Evolutionary conservation across 2,797 vertebrate species (phyloP).

Genomic region (Ceryle rudis): DNA sequence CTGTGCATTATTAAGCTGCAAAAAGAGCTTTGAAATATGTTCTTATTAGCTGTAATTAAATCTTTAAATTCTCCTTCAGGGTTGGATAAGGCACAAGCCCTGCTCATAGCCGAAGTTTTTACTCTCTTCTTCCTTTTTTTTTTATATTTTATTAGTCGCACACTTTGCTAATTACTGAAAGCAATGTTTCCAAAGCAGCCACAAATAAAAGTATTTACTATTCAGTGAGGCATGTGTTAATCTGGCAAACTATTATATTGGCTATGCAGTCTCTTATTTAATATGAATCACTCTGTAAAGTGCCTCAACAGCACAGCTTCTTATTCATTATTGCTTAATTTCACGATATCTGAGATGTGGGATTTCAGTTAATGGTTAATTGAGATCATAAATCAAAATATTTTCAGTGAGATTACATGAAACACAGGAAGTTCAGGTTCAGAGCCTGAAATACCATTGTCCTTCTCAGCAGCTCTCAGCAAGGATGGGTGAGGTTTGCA

Average conservation of each 20-base stretch:
- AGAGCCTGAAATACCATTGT: background rate
- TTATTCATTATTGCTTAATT: conserved; percentile 69
- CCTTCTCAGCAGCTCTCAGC: background rate
- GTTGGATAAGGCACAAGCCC: conserved; percentile 42
- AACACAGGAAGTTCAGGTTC: conserved; percentile 55
- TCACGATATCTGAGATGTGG: conserved; percentile 41
- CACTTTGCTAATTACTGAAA: conserved; percentile 30
- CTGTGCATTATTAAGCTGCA: conserved; percentile 44
- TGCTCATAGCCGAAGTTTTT: background rate
- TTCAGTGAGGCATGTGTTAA: conserved; percentile 47
- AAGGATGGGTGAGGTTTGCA: background rate
- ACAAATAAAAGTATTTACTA: conserved; percentile 54
- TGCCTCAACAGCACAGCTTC: conserved; percentile 40
- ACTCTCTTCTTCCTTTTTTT: background rate
- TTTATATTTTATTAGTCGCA: background rate
- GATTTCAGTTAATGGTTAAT: conserved; percentile 44
- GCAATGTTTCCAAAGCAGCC: conserved; percentile 34
- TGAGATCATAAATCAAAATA: conserved; percentile 65
- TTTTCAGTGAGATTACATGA: conserved; percentile 42
- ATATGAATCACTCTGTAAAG: conserved; percentile 61
- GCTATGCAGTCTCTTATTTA: conserved; percentile 47
- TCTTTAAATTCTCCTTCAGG: conserved; percentile 69
- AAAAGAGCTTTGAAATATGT: conserved; percentile 56
- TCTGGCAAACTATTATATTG: conserved; percentile 59
- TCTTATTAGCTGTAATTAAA: conserved; percentile 72